These are phyloP conservation scores for Bos indicus DNA, from an alignment of 2,113 vertebrate species.

Conservation along the genomic window DNA sequence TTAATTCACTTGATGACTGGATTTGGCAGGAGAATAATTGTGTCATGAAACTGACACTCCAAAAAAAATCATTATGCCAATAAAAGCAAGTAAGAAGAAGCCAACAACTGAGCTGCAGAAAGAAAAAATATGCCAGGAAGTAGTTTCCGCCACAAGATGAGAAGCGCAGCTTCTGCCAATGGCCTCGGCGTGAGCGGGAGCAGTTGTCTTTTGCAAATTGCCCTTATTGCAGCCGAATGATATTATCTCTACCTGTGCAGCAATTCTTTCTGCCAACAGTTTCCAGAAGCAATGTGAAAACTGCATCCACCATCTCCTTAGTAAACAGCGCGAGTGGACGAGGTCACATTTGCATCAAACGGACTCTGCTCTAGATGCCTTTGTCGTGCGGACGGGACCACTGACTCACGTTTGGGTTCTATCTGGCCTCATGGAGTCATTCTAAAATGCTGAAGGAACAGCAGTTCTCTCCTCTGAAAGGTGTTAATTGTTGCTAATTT, in stretches of 20 bases:
- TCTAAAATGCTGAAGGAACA: not conserved
- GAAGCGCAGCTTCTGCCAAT: not conserved
- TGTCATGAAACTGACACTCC: conserved; percentile 10
- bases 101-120: not conserved
- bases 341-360: not conserved
- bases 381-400: not conserved
- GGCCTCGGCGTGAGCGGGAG: not conserved
- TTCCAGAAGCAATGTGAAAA: not conserved
- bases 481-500: conserved; percentile 33
- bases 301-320: not conserved
- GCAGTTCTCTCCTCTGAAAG: not conserved
- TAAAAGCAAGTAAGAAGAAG: conserved; percentile 37
- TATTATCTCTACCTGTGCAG: not conserved
- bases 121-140: not conserved
- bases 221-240: not conserved
- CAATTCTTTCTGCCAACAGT: not conserved
- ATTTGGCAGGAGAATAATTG: conserved; percentile 47
- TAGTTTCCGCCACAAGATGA: not conserved
- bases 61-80: not conserved
- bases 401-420: not conserved
- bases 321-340: not conserved
- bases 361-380: not conserved
- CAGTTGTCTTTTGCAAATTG: conserved; percentile 13
- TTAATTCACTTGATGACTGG: conserved; percentile 29
- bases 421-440: not conserved